Evolutionary conservation across 2,797 vertebrate genomes (phyloP), one percentile per base, ranked within the genome.

Genomic region (Staurois parvus): DNA sequence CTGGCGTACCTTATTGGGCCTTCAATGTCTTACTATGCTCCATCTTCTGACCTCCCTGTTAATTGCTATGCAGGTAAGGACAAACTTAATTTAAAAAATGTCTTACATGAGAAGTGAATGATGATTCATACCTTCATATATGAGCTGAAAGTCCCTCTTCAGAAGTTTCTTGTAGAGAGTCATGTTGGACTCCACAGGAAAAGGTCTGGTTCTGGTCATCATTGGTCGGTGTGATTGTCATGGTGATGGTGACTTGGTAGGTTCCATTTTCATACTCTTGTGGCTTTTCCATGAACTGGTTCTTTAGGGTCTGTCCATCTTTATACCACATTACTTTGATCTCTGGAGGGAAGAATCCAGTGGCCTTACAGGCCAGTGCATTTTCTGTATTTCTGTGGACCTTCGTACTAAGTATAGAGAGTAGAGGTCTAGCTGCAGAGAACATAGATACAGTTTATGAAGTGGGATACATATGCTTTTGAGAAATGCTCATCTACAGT

Each of bases 51-150:
- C 34, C 34, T 1, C 34, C 6, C 34, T 37, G 34, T 37, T 37
- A 37, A 37, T 37, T 37, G 34, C 34, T 8, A 37, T 7, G 32
- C 32, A 34, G 34, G 7, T 4, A 11, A 12, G 40, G 40, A 13
- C 40, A 12, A 42, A 42, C 10, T 1, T 42, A 42, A 40, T 4
- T 40, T 11, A 42, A 42, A 42, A 3, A 42, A 12, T 12, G 7
- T 42, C n/a, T 37, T 8, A 37, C 8, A 8, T 37, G 2, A n/a
- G 24, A 9, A 28, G 8, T 28, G 8, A 9, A 10, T 5, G 17
- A 34, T 19, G 8, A 29, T 42, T 24, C 6, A 24, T 84, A 87
- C 85, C 85, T 79, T 59, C 42, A 29, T 74, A 87, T 0, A 74
- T 2, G 4, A 87, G 85, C 59, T 42, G 11, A 52, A 48, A 48